phyloP scores from a whole-genome alignment of 2,888 invertebrate genomes.

The Pseudococcus jackbeardsleyi region DNA sequence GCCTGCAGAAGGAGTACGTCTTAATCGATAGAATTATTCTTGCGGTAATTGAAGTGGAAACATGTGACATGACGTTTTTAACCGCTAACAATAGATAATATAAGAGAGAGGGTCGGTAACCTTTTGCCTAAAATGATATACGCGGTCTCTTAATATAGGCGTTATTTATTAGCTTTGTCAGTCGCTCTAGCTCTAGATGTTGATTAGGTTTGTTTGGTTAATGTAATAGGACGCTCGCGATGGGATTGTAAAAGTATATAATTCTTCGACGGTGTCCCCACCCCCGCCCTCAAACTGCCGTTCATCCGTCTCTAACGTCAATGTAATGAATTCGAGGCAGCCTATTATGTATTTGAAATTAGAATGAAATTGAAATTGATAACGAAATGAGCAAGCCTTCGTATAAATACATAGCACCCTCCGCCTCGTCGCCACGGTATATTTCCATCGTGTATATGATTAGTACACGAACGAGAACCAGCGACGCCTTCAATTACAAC shows the following conservation, averaged over 20 bases:
- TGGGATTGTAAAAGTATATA: constrained; percentile 19
- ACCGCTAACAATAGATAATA: not conserved
- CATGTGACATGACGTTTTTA: constrained; percentile 26
- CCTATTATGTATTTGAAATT: constrained; percentile 37
- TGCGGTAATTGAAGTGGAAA: constrained; percentile 38
- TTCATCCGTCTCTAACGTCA: not conserved
- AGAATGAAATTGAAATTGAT: constrained; percentile 44
- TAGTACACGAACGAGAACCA: not conserved
- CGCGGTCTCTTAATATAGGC: constrained; percentile 5
- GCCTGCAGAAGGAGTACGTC: not conserved
- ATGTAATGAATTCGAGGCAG: not conserved
- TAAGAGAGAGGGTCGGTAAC: constrained; percentile 12
- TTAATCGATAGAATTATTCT: constrained; percentile 25
- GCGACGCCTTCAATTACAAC: constrained; percentile 44
- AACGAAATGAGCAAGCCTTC: constrained; percentile 12
- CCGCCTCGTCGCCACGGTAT: too few relatives aligned
- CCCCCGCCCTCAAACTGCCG: not conserved
- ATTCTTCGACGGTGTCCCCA: not conserved
- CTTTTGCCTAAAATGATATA: constrained; percentile 19
- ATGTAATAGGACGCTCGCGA: not conserved
- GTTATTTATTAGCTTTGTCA: constrained; percentile 41
- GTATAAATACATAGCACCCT: not conserved
- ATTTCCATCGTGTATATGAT: not conserved
- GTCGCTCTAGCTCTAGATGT: not conserved
- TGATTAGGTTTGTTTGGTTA: constrained; percentile 38